phyloP scores from a whole-genome alignment of 2,113 vertebrate species.

The Neogobius melanostomus region DNA sequence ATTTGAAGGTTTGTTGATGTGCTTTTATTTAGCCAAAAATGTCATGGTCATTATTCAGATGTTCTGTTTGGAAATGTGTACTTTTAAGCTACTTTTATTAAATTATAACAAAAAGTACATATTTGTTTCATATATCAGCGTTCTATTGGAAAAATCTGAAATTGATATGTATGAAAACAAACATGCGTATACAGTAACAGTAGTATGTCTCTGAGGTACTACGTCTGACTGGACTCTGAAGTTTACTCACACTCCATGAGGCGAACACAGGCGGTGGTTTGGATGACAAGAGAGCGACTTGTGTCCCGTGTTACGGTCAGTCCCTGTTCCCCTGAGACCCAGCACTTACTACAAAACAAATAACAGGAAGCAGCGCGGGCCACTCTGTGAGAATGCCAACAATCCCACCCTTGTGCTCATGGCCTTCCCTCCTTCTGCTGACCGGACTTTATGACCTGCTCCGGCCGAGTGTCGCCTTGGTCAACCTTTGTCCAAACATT shows the following conservation, averaged over 20 bases:
- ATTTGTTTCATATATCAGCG: no score
- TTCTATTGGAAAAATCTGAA: no score
- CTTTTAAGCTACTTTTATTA: no score
- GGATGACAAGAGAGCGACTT: constrained; percentile 45
- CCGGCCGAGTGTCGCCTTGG: constrained; percentile 39
- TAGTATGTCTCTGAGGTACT: no score
- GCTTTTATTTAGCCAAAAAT: no score
- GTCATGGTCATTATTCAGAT: no score
- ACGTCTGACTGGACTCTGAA: neutral
- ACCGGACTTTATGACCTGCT: constrained; percentile 58
- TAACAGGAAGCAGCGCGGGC: constrained; percentile 55
- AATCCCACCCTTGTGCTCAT: constrained; percentile 60
- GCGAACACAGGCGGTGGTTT: constrained; percentile 19
- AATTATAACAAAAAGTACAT: no score
- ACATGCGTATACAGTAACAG: neutral
- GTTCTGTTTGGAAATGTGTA: no score
- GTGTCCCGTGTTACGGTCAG: constrained; percentile 42
- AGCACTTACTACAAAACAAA: constrained; percentile 71
- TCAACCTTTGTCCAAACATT: constrained; percentile 30
- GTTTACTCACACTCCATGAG: neutral
- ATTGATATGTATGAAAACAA: no score
- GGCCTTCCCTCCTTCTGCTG: constrained; percentile 45
- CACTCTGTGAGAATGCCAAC: constrained; percentile 42
- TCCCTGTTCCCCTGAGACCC: constrained; percentile 52
- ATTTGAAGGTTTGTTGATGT: no score